phyloP scores from a whole-genome alignment of 2,113 vertebrate genomes.

The Amazona vittata region DNA sequence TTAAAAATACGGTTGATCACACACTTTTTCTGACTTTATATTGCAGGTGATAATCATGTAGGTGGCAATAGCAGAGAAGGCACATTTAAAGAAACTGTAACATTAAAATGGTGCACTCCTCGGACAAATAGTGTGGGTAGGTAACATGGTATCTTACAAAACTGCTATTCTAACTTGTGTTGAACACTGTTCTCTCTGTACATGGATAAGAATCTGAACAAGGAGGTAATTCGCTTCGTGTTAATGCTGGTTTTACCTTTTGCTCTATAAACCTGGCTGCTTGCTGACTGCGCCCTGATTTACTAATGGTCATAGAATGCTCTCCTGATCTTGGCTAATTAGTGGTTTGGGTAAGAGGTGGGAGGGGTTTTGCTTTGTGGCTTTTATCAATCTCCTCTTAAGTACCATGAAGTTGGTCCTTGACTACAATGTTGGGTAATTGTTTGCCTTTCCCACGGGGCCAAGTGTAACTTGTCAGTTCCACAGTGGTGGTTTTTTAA shows the following conservation, averaged over 20 bases:
- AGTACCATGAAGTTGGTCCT: neutral
- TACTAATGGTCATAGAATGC: neutral
- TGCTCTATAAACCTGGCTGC: neutral
- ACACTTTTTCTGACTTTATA: neutral
- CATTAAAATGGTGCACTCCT: constrained; percentile 97
- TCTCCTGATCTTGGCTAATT: neutral
- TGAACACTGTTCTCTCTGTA: neutral
- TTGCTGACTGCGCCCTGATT: neutral
- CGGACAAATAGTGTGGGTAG: constrained; percentile 94
- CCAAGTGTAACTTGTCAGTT: neutral
- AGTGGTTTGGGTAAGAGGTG: neutral
- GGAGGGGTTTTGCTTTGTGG: neutral
- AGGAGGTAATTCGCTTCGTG: neutral
- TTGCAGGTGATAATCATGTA: constrained; percentile 86
- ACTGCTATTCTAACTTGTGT: neutral
- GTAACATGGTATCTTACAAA: neutral
- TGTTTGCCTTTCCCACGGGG: neutral
- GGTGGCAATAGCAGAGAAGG: constrained; percentile 88
- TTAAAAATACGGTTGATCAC: neutral
- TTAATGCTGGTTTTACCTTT: neutral
- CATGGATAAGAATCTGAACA: neutral
- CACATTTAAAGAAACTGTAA: constrained; percentile 92
- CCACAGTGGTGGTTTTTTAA: neutral
- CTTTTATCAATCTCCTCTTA: neutral
- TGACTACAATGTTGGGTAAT: neutral